A percentile compares a stretch with the other conserved stretches of the same genome.
These are phyloP conservation scores for Sphaerophoria taeniata DNA, from an alignment of 2,888 invertebrate genomes.

Conservation along the genomic window DNA sequence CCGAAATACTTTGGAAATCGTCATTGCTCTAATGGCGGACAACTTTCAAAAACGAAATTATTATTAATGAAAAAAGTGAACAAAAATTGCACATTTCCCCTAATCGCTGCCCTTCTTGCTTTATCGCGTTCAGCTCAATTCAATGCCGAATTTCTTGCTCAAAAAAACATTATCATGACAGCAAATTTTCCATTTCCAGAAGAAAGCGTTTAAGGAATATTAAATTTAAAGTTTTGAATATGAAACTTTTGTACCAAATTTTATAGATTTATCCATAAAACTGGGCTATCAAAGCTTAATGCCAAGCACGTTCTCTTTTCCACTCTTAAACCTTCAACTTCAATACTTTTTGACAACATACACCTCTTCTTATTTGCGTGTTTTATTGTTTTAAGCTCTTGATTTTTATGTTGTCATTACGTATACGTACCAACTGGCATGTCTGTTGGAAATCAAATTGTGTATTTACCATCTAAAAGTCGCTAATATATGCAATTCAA, in stretches of 20 bases:
- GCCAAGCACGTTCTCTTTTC: conserved; percentile 1
- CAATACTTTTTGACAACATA: not conserved
- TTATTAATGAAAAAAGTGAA: too few relatives aligned
- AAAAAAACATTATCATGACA: too few relatives aligned
- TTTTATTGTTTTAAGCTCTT: conserved; percentile 13
- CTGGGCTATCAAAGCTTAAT: not conserved
- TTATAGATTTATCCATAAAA: not conserved
- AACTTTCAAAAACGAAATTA: too few relatives aligned
- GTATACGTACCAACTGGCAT: not conserved
- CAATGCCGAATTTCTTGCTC: too few relatives aligned
- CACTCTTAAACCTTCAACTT: not conserved
- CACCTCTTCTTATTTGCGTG: conserved; percentile 16
- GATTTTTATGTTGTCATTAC: not conserved
- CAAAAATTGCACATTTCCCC: too few relatives aligned
- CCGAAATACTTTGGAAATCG: too few relatives aligned
- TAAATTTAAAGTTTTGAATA: not conserved
- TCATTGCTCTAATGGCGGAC: too few relatives aligned
- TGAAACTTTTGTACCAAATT: not conserved
- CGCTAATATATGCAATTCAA: conserved; percentile 49
- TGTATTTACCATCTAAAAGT: conserved; percentile 37
- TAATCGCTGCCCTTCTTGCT: too few relatives aligned
- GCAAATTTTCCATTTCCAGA: not conserved
- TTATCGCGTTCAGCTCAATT: too few relatives aligned
- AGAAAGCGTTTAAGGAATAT: not conserved
- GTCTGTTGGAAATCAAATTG: conserved; percentile 23